Percentiles rank a stretch among this genome's conserved stretches.
Evolutionary conservation across 2,113 vertebrate species (phyloP).

Genomic region (Parotia lawesii): DNA sequence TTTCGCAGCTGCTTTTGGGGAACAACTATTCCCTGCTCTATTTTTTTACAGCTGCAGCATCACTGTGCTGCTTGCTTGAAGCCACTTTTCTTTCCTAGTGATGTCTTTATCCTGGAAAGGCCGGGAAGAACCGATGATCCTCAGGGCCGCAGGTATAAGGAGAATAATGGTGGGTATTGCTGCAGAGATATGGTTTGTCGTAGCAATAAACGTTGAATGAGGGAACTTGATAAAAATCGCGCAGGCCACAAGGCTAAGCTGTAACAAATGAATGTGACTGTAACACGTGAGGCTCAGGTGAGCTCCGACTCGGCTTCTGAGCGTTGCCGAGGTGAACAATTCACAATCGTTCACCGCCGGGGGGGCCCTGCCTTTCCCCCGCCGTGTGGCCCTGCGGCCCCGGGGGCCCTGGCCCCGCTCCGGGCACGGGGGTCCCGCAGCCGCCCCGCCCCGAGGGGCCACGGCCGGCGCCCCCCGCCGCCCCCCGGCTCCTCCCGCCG

Average conservation of each 20-base stretch:
- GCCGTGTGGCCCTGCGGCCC: background rate
- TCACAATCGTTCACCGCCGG: background rate
- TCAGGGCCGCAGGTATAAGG: background rate
- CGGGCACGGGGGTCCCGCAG: background rate
- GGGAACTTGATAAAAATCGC: background rate
- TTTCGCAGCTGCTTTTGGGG: background rate
- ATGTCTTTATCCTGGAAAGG: background rate
- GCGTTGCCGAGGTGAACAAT: accelerated
- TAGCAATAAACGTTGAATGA: background rate
- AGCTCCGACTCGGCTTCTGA: background rate
- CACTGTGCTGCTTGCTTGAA: background rate
- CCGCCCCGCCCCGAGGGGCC: background rate
- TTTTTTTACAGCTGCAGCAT: background rate
- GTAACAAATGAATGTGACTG: background rate
- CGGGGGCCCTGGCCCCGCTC: background rate
- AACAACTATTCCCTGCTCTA: background rate
- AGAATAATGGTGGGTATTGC: background rate
- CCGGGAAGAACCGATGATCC: background rate
- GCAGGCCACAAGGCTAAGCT: background rate
- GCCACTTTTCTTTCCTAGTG: background rate
- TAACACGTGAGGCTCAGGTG: background rate
- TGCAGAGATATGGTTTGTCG: background rate
- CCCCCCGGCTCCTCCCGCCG: no score
- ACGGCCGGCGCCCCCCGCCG: background rate
- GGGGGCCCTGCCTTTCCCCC: background rate